Base-by-base conservation (phyloP, 2,888 invertebrate genomes). In the Clepsis dumicolana region DNA sequence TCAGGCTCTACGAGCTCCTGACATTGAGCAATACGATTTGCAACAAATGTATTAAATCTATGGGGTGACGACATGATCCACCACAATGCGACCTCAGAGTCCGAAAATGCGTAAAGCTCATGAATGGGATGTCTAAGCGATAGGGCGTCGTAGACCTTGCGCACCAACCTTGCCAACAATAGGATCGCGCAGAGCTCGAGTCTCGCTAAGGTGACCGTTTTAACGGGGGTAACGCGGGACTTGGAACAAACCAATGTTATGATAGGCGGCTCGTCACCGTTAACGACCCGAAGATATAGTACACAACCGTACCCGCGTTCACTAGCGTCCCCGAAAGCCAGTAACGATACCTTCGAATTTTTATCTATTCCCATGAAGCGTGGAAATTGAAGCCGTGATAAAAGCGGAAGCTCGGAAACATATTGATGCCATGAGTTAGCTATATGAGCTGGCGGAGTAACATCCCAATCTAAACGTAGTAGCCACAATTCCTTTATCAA, bases 51-150 rank as follows among this genome's bases (percentile, higher is more conserved):
- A 38, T 64, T 50, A 32, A 71, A 71, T 35, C 69, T 59, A 25
- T 69, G 69, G 35, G 69, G 69, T 5, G 69, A 69, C 4, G 69
- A 52, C 38, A 35, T 27, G 10, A 63, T 54, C 71, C 71, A 70
- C 27, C 67, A 69, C 21, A 71, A 41, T 12, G 71, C 71, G 21
- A 71, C 71, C 50, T 65, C 65, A 1, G 71, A 71, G 32, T 69
- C 69, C 1, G 71, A 71, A 56, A 68, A 71, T 24, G 48, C 60
- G 32, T 27, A 68, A 48, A 71, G 18, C 16, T 65, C 63, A 18
- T 63, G 24, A 63, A 63, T 63, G 18, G 24, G 38, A 25, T 63
- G 25, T 53, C 63, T 25, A 16, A 18, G 16, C 27, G 63, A 69
- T n/a, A 65, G 7, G 10, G 48, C 48, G 52, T 69, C 57, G 32